Evolutionary conservation across 2,888 invertebrate species (phyloP), one percentile per base, ranked within the genome.

Genomic region (Atethmia centrago): DNA sequence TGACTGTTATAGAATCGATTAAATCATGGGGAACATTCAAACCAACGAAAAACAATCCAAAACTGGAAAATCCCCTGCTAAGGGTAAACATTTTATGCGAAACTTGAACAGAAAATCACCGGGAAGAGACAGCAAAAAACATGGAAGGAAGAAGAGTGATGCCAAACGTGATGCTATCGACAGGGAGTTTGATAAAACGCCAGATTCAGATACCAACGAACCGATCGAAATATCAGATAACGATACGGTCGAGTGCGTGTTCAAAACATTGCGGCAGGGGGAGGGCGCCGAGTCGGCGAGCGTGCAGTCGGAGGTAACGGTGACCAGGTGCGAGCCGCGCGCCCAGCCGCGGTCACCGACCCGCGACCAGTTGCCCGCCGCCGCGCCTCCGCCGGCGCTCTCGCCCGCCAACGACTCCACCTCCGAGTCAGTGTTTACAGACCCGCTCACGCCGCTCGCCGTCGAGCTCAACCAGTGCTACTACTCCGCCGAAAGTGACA

Each of bases 351-450:
- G 94, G 94, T 94, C 96, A 94, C 91, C 95, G 96, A 96, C 95
- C 96, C 94, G 93, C 91, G 93, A 91, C 91, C 91, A 89, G 89
- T 91, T 88, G 80, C 83, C 91, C 89, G 89, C 91, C 90, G 87
- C 88, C 88, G 88, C 89, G 85, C 86, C 85, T 80, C 90, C 83
- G 82, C 90, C 85, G 88, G 88, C 88, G 85, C 89, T 88, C 87
- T 93, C 94, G 85, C 96, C 96, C 85, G 97, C 96, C 89, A 96
- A 95, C 90, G 97, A 96, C 83, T 97, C 98, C 87, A 97, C 97
- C 88, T 97, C 97, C 83, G 98, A 97, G 93, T 98, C 98, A 90
- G 97, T 98, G 92, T 98, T 98, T 95, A 98, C 98, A 86, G 98
- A 98, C 93, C 97, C 98, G 86, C 95, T 97, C 86, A 96, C 97